These are phyloP conservation scores for Pecten maximus DNA, from an alignment of 2,888 invertebrate genomes.

Conservation along the genomic window DNA sequence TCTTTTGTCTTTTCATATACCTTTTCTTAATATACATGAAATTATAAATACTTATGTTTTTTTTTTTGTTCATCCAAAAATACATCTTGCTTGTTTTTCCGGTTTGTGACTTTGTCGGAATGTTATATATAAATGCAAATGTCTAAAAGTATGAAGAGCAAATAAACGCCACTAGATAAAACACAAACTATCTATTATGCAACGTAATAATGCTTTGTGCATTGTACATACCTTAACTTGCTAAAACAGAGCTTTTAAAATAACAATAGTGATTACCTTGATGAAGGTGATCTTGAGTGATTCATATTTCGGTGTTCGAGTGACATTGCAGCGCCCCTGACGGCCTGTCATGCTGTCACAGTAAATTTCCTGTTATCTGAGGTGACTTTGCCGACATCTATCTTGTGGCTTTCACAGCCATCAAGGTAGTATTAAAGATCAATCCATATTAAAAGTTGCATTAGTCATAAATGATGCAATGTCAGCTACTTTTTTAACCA, in stretches of 20 bases:
- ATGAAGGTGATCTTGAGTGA: conserved; percentile 11
- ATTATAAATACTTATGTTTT: no score
- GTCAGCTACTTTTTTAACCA: background rate
- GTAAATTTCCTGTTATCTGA: conserved; percentile 13
- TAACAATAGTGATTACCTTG: background rate
- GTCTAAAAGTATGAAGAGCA: background rate
- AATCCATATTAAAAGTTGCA: background rate
- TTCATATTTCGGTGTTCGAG: background rate
- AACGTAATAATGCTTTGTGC: background rate
- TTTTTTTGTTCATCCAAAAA: no score
- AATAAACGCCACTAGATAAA: background rate
- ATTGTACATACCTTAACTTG: background rate
- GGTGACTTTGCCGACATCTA: background rate
- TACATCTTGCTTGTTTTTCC: no score
- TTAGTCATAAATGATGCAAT: background rate
- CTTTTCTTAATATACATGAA: no score
- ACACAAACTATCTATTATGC: background rate
- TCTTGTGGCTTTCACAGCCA: background rate
- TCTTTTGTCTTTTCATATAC: no score
- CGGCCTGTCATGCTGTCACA: background rate
- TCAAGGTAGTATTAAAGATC: background rate
- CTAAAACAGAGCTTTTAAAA: conserved; percentile 13
- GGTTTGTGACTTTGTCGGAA: background rate
- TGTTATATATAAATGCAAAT: background rate
- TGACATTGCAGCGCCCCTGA: conserved; percentile 11